These are phyloP conservation scores for Galeopterus variegatus DNA, from an alignment of 2,113 vertebrate genomes.

Conservation along the genomic window DNA sequence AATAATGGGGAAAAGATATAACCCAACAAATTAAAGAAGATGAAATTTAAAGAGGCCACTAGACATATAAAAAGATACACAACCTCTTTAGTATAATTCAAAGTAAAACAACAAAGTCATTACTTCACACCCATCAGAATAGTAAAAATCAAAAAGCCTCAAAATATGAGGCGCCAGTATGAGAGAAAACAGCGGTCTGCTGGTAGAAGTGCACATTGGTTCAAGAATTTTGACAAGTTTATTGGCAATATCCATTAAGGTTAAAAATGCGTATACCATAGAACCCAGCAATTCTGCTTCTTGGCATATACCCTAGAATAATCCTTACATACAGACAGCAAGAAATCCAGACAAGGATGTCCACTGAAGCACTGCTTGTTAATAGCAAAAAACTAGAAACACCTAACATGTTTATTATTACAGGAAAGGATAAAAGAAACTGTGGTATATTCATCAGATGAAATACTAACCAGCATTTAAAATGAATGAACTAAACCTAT, in stretches of 20 bases:
- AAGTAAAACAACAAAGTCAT: background rate
- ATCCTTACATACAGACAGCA: background rate
- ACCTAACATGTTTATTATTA: background rate
- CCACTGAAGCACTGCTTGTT: background rate
- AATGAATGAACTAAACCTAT: background rate
- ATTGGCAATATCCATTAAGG: background rate
- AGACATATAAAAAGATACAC: background rate
- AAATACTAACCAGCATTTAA: constrained; percentile 17
- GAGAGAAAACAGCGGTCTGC: background rate
- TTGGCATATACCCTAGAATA: background rate
- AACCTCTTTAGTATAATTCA: background rate
- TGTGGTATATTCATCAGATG: background rate
- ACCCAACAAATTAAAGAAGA: background rate
- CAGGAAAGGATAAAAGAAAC: constrained; percentile 1
- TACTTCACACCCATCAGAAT: background rate
- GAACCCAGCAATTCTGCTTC: background rate
- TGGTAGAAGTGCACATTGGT: background rate
- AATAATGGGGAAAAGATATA: background rate
- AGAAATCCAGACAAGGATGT: background rate
- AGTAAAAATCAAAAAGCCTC: background rate
- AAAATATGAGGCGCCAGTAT: background rate
- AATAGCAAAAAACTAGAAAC: background rate
- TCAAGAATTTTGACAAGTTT: background rate
- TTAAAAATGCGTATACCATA: background rate
- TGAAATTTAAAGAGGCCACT: background rate